Evolutionary conservation across 1,140 invertebrate species (phyloP).

Genomic region (Eubasilissa regina): DNA sequence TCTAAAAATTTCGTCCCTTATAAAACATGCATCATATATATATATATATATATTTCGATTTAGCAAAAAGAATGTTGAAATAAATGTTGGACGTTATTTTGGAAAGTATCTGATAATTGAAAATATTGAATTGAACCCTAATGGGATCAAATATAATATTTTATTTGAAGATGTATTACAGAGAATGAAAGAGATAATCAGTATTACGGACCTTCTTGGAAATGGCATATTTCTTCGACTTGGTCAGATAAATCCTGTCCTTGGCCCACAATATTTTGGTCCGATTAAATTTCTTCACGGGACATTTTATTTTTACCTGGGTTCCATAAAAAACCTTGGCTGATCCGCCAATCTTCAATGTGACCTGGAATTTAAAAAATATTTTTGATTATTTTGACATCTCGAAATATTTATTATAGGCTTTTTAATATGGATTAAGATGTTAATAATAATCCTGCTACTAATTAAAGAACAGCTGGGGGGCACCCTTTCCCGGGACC

Average conservation of each 20-base stretch:
- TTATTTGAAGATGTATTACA: not conserved
- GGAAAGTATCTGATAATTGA: not conserved
- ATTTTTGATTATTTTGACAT: too few species aligned
- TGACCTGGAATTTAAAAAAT: conserved; percentile 66
- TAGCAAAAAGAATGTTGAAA: not conserved
- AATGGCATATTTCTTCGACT: conserved; percentile 85
- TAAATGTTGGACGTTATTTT: not conserved
- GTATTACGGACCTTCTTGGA: conserved; percentile 78
- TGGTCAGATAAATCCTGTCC: conserved; percentile 81
- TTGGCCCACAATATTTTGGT: conserved; percentile 89
- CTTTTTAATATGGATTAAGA: too few species aligned
- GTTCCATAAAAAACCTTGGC: conserved; percentile 90
- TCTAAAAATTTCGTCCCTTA: too few species aligned
- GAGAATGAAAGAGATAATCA: not conserved
- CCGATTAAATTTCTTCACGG: conserved; percentile 85
- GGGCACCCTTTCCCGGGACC: too few species aligned
- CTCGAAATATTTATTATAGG: too few species aligned
- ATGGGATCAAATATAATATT: not conserved
- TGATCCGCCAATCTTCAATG: conserved; percentile 87
- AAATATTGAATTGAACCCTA: not conserved
- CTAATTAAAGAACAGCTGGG: too few species aligned
- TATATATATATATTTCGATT: too few species aligned
- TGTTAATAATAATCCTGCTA: too few species aligned
- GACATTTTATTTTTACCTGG: conserved; percentile 91
- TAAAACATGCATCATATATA: too few species aligned